These are phyloP conservation scores for Ophiothrix spiculata DNA, from an alignment of 35 echinoderm and acorn worm species.

Conservation along the genomic window DNA sequence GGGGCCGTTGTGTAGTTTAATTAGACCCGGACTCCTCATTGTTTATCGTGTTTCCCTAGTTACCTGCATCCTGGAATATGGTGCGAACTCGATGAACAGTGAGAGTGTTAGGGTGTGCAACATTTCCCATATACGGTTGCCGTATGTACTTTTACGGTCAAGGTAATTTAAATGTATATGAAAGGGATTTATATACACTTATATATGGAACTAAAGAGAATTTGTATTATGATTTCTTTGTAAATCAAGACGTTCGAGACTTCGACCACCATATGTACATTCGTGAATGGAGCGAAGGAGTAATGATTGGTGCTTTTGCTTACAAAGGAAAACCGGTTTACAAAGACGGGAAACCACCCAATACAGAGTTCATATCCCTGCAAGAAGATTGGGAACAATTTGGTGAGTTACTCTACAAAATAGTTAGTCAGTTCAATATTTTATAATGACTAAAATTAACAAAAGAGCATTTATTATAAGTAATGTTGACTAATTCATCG, in stretches of 20 bases:
- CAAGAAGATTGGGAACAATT: slow-evolving; percentile 92
- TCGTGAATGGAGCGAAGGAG: slow-evolving; percentile 54
- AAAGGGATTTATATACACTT: too few relatives aligned
- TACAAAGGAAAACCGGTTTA: slow-evolving; percentile 68
- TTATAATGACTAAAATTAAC: not conserved
- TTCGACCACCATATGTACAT: slow-evolving; percentile 49
- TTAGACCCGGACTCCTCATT: too few relatives aligned
- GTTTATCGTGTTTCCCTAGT: too few relatives aligned
- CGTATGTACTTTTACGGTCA: too few relatives aligned
- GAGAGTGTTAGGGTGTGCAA: too few relatives aligned
- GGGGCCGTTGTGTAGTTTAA: too few relatives aligned
- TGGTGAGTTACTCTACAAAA: slow-evolving; percentile 43
- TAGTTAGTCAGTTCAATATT: not conserved
- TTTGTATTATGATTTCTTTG: too few relatives aligned
- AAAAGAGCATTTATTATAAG: not conserved
- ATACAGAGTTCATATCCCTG: slow-evolving; percentile 58
- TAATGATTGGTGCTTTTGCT: slow-evolving; percentile 63
- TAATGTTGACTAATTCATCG: not conserved
- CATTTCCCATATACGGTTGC: too few relatives aligned
- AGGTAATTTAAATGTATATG: too few relatives aligned
- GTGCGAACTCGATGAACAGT: too few relatives aligned
- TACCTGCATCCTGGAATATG: too few relatives aligned
- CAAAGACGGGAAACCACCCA: slow-evolving; percentile 46
- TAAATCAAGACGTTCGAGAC: slow-evolving; percentile 76
- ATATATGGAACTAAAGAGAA: too few relatives aligned